phyloP scores from a whole-genome alignment of 2,113 vertebrate species.

The Corythaeola cristata region DNA sequence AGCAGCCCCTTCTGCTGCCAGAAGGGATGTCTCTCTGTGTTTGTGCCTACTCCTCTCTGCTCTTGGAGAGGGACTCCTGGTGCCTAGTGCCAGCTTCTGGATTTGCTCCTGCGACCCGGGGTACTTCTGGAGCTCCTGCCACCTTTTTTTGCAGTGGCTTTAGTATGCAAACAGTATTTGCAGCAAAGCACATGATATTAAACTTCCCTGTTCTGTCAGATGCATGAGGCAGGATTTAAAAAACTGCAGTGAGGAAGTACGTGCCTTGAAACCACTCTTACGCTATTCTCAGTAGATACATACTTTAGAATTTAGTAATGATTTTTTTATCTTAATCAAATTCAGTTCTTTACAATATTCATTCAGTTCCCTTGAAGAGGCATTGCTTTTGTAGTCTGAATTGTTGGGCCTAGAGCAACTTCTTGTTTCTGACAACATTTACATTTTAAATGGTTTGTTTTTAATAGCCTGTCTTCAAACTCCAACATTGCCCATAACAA shows the following conservation, averaged over 20 bases:
- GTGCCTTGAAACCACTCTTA: not conserved
- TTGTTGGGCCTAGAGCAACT: not conserved
- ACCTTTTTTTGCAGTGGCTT: not conserved
- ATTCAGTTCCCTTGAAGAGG: not conserved
- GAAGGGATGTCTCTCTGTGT: not conserved
- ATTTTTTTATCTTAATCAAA: not conserved
- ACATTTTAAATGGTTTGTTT: not conserved
- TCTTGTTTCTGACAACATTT: not conserved
- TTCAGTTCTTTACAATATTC: not conserved
- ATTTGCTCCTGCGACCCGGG: not conserved
- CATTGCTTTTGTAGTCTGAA: not conserved
- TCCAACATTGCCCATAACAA: not conserved
- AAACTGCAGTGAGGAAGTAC: not conserved
- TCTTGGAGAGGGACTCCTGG: not conserved
- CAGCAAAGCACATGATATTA: not conserved
- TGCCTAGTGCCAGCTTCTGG: not conserved
- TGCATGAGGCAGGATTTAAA: not conserved
- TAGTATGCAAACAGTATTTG: not conserved
- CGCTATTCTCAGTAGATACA: not conserved
- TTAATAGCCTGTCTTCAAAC: not conserved
- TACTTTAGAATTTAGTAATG: not conserved
- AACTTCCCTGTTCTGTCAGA: not conserved
- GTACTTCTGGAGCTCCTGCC: not conserved
- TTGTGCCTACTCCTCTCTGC: not conserved
- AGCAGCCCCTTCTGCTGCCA: not conserved